A percentile compares a stretch with the other conserved stretches of the same genome.
Evolutionary conservation across 2,113 vertebrate genomes (phyloP).

Genomic region (Xiphias gladius): DNA sequence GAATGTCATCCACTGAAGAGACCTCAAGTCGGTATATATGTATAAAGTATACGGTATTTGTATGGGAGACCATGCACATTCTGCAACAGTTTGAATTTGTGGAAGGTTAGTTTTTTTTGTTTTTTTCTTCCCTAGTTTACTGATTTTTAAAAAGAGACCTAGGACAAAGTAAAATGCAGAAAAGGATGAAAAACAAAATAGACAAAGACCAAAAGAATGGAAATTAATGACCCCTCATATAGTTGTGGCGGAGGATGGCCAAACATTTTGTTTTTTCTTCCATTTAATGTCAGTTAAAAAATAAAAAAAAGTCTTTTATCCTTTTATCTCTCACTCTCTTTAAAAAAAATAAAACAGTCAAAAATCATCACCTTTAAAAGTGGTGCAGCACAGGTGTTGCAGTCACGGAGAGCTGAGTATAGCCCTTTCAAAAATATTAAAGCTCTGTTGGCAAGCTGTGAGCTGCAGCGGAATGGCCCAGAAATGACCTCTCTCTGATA

Average conservation of each 20-base stretch:
- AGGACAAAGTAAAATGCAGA: background rate
- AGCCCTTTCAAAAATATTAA: background rate
- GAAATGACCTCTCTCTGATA: slow-evolving; percentile 58
- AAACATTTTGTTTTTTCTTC: slow-evolving; percentile 1
- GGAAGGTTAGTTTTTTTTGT: background rate
- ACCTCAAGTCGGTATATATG: background rate
- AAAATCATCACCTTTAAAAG: background rate
- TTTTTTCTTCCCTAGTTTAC: too few species aligned
- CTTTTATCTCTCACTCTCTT: background rate
- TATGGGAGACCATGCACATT: background rate
- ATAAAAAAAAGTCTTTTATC: background rate
- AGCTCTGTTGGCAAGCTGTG: slow-evolving; percentile 11
- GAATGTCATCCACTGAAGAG: background rate
- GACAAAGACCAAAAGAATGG: slow-evolving; percentile 81
- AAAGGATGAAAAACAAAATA: slow-evolving; percentile 70
- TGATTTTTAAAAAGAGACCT: slow-evolving; percentile 22
- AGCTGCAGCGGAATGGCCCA: slow-evolving; percentile 31
- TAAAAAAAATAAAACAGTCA: background rate
- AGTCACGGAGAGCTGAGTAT: background rate
- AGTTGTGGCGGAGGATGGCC: slow-evolving; percentile 33
- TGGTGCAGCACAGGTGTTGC: slow-evolving; percentile 4
- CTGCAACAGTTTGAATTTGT: background rate
- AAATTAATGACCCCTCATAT: slow-evolving; percentile 88
- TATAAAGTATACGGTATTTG: background rate
- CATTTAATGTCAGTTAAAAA: background rate